Base-by-base conservation (phyloP, 92 coral and sea anemone genomes). In the Porites lobata region DNA sequence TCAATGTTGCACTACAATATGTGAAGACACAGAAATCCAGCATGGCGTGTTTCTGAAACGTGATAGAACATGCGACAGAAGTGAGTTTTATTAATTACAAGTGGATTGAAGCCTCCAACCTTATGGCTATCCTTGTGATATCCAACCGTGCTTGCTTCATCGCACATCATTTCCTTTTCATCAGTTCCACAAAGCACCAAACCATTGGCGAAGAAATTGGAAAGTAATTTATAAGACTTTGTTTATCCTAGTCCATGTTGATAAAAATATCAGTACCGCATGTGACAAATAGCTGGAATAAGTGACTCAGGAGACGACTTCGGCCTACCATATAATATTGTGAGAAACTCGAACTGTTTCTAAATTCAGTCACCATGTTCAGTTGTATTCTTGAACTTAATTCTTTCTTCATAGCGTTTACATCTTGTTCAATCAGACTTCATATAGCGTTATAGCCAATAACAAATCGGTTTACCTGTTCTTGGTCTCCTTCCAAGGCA, bases 61-160 rank as follows among this genome's bases (percentile, higher is more conserved):
- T 73, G 87, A 71, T 84, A 84, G 76, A 74, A 84, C 74, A 84
- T 73, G 1, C 51, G 80, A 21, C 87, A 84, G 53, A 84, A 84
- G 52, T 84, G 87, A 64, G 80, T 73, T 50, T 61, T 21, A 14
- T 64, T 84, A 9, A 84, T 72, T 64, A 80, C 87, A 15, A 84
- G 18, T 3, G 87, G 87, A 51, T 73, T 84, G 50, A 72, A 72
- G 4, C 65, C 87, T 14, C 87, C 87, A 73, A 84, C 80, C 54
- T 63, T 62, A 69, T 84, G 87, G 18, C 22, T 84, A 13, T 13
- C 64, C 7, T 51, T 22, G 59, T 84, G 87, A 72, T 84, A 81
- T 65, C 74, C 50, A 7, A 84, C 87, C 17, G 80, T 10, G 64
- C 87, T 84, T 50, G 2, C 80, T 50, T 84, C 64, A n/a, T 84